Evolutionary conservation across 1,140 invertebrate species (phyloP).

Genomic region (Drosophila baimaii): DNA sequence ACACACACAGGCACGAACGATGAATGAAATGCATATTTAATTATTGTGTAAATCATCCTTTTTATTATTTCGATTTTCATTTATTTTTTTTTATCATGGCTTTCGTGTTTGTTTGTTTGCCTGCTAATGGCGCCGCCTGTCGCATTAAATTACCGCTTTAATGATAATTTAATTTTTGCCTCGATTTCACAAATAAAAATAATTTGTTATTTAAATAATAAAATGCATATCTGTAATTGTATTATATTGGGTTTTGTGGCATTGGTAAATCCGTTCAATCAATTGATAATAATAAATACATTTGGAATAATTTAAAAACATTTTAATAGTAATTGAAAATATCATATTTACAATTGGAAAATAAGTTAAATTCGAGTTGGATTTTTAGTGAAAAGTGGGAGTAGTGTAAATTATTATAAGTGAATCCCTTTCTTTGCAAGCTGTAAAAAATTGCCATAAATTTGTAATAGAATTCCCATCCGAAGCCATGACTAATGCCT

Average conservation of each 20-base stretch:
- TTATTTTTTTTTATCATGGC: conserved; percentile 5
- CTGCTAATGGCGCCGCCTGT: conserved; percentile 28
- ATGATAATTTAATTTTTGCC: conserved; percentile 59
- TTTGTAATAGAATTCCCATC: conserved; percentile 2
- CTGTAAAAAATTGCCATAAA: neutral
- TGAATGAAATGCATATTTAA: conserved; percentile 77
- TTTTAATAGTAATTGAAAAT: neutral
- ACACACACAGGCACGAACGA: neutral
- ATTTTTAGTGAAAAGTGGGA: too few relatives aligned
- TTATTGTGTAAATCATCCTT: conserved; percentile 77
- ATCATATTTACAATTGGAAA: too few relatives aligned
- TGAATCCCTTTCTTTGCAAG: neutral
- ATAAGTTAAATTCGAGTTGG: too few relatives aligned
- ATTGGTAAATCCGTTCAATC: neutral
- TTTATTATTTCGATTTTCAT: conserved; percentile 56
- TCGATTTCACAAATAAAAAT: conserved; percentile 42
- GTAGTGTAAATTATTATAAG: neutral
- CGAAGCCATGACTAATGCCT: conserved; percentile 6
- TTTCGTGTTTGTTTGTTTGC: conserved; percentile 7
- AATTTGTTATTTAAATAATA: conserved; percentile 17
- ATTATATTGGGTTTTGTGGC: conserved; percentile 5
- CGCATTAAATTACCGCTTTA: conserved; percentile 68
- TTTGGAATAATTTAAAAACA: neutral
- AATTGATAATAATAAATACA: neutral
- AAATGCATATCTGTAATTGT: conserved; percentile 9